Evolutionary conservation across 2,888 invertebrate genomes (phyloP).

Genomic region (Brassicogethes aeneus): DNA sequence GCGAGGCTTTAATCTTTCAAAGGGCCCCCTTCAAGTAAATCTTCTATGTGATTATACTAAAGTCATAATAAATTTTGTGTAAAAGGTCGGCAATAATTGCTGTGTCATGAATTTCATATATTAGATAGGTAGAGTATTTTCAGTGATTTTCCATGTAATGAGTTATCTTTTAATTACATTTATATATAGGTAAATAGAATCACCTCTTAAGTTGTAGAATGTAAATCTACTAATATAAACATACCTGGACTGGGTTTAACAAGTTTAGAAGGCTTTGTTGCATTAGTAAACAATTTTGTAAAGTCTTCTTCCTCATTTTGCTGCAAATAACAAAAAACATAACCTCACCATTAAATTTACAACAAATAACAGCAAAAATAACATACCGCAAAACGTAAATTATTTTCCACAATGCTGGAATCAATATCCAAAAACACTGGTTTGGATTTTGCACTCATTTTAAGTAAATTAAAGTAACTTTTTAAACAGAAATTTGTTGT

Average conservation of each 20-base stretch:
- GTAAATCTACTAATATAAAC: too few species aligned
- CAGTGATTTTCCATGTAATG: too few species aligned
- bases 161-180: too few species aligned
- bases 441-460: not conserved
- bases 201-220: too few species aligned
- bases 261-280: conserved; percentile 47
- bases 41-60: too few species aligned
- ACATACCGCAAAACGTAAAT: conserved; percentile 34
- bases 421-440: conserved; percentile 35
- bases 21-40: too few species aligned
- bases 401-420: conserved; percentile 35
- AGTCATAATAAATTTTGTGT: too few species aligned
- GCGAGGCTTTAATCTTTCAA: too few species aligned
- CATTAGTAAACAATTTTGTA: conserved; percentile 43
- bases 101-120: too few species aligned
- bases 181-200: too few species aligned
- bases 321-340: conserved; percentile 4
- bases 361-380: conserved; percentile 1
- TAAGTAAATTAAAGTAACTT: not conserved
- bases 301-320: conserved; percentile 42
- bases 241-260: conserved; percentile 64
- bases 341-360: conserved; percentile 8
- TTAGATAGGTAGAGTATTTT: too few species aligned
- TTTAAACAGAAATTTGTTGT: not conserved
- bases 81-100: too few species aligned